phyloP scores from a whole-genome alignment of 2,797 vertebrate species.

The Pseudotriccus pelzelni region DNA sequence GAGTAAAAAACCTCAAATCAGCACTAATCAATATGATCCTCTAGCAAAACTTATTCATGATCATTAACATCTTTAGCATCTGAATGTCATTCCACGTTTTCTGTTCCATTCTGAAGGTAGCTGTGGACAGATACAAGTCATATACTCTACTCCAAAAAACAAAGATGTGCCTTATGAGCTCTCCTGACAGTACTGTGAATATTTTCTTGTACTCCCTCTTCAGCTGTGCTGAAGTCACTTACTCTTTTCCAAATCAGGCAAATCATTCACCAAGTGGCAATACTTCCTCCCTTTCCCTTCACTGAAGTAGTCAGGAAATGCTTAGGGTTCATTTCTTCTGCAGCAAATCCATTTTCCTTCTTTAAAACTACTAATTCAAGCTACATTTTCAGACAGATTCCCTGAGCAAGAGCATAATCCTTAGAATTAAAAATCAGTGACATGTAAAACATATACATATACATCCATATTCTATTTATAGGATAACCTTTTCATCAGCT shows the following conservation, averaged over 20 bases:
- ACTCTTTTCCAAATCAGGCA: not conserved
- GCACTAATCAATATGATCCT: not conserved
- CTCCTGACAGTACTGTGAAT: not conserved
- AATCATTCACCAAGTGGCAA: not conserved
- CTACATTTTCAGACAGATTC: not conserved
- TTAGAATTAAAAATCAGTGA: not conserved
- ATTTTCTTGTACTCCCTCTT: fast-evolving
- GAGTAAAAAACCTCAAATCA: not conserved
- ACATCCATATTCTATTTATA: not conserved
- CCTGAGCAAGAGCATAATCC: not conserved
- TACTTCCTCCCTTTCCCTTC: not conserved
- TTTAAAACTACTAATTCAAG: not conserved
- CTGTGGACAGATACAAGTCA: not conserved
- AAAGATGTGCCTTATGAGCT: not conserved
- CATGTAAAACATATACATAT: not conserved
- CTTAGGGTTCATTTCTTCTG: not conserved
- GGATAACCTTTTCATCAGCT: not conserved
- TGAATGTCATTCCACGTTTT: not conserved
- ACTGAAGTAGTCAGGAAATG: not conserved
- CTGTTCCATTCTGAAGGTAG: not conserved
- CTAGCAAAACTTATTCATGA: not conserved
- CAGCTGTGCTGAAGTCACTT: not conserved
- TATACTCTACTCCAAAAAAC: not conserved
- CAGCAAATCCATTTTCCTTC: not conserved
- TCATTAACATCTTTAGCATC: not conserved